phyloP scores from a whole-genome alignment of 1,140 invertebrate genomes.

The Notospermus geniculatus region DNA sequence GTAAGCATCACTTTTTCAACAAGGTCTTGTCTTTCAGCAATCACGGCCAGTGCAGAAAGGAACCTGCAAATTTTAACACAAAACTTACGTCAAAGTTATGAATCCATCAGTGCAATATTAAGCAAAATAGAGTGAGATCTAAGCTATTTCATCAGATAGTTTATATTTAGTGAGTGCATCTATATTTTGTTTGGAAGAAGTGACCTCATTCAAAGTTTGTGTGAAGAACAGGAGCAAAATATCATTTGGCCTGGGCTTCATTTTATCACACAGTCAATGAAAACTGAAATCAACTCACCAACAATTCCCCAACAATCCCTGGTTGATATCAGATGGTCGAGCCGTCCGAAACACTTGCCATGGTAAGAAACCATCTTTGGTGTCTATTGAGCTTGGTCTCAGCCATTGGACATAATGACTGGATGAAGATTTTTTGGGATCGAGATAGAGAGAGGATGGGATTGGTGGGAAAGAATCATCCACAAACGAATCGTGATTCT shows the following conservation, averaged over 20 bases:
- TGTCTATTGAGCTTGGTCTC: slow-evolving; percentile 77
- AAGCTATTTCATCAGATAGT: neutral
- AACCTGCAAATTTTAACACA: too few relatives aligned
- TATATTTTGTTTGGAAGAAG: neutral
- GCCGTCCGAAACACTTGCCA: slow-evolving; percentile 93
- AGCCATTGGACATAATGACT: slow-evolving; percentile 68
- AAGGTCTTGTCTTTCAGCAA: slow-evolving; percentile 90
- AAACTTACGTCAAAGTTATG: too few relatives aligned
- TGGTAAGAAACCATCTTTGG: slow-evolving; percentile 52
- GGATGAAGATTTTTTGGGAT: slow-evolving; percentile 39
- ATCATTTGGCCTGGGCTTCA: too few relatives aligned
- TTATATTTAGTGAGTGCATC: neutral
- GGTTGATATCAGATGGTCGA: slow-evolving; percentile 90
- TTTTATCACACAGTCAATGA: too few relatives aligned
- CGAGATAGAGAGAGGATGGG: slow-evolving; percentile 71
- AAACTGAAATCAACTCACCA: too few relatives aligned
- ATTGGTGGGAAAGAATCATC: slow-evolving; percentile 91
- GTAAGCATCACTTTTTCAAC: slow-evolving; percentile 90
- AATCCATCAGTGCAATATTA: too few relatives aligned
- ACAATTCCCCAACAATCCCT: slow-evolving; percentile 94
- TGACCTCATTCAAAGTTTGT: neutral
- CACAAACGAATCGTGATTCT: slow-evolving; percentile 84
- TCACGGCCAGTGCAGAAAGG: slow-evolving; percentile 88
- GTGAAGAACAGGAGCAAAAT: too few relatives aligned
- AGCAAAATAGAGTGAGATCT: slow-evolving; percentile 1